phyloP scores from a whole-genome alignment of 1,140 invertebrate genomes.

The Sarcophaga peregrina region DNA sequence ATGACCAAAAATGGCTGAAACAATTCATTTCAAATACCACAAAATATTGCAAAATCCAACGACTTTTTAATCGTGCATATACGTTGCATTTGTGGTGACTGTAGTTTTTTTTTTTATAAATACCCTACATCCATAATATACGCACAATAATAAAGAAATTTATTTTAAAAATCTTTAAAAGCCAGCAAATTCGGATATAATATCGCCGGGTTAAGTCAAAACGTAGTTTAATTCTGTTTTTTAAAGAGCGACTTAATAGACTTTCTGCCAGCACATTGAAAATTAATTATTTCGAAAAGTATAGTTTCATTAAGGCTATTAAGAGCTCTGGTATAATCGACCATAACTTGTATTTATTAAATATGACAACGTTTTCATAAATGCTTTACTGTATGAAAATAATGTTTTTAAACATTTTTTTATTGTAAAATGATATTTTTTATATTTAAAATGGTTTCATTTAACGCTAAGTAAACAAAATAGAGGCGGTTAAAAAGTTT shows the following conservation, averaged over 20 bases:
- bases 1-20: conserved; percentile 19
- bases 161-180: too few relatives aligned
- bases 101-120: not conserved
- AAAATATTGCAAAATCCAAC: not conserved
- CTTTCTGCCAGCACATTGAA: too few relatives aligned
- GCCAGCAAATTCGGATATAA: too few relatives aligned
- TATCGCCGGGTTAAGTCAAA: too few relatives aligned
- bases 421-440: not conserved
- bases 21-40: conserved; percentile 13
- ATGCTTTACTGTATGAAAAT: not conserved
- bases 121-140: not conserved
- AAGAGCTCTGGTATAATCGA: not conserved
- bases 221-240: too few relatives aligned
- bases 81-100: not conserved
- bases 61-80: not conserved
- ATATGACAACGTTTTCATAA: not conserved
- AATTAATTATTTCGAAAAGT: too few relatives aligned
- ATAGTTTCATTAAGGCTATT: not conserved
- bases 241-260: too few relatives aligned
- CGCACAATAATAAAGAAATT: too few relatives aligned
- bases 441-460: not conserved
- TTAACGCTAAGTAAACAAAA: not conserved
- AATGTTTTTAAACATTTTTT: not conserved
- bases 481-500: conserved; percentile 8
- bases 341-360: not conserved